Conservation (phyloP, 1,140 invertebrate species). For the Metaphire vulgaris region DNA sequence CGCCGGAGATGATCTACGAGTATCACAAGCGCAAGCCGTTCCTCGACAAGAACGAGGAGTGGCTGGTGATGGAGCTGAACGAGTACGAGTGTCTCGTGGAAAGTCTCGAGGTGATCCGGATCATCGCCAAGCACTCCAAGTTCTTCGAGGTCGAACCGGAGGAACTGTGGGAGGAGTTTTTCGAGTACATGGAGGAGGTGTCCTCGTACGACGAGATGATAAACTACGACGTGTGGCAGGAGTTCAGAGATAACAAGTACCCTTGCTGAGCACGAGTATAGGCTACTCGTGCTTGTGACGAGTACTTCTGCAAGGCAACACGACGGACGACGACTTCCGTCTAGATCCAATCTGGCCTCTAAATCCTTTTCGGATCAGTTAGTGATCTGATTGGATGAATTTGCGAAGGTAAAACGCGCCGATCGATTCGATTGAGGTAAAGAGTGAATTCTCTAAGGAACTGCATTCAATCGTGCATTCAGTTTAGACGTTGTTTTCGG, state of each 20-base stretch:
- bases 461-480: no score
- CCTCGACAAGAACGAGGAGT: slow-evolving; percentile 28
- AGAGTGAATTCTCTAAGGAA: no score
- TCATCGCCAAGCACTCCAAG: slow-evolving; percentile 31
- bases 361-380: no score
- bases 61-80: slow-evolving; percentile 30
- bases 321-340: no score
- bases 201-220: slow-evolving; percentile 29
- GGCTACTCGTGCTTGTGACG: no score
- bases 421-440: no score
- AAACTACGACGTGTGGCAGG: slow-evolving; percentile 31
- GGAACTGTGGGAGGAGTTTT: slow-evolving; percentile 32
- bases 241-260: slow-evolving; percentile 30
- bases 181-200: slow-evolving; percentile 32
- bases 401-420: no score
- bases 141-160: slow-evolving; percentile 30
- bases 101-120: slow-evolving; percentile 23
- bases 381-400: no score
- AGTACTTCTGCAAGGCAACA: no score
- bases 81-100: slow-evolving; percentile 31
- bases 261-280: slow-evolving; percentile 24
- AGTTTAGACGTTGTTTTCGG: no score
- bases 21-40: slow-evolving; percentile 28
- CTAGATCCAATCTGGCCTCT: no score
- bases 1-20: slow-evolving; percentile 29